Base-by-base conservation (phyloP, 2,888 invertebrate genomes). In the Mellilla xanthometata region DNA sequence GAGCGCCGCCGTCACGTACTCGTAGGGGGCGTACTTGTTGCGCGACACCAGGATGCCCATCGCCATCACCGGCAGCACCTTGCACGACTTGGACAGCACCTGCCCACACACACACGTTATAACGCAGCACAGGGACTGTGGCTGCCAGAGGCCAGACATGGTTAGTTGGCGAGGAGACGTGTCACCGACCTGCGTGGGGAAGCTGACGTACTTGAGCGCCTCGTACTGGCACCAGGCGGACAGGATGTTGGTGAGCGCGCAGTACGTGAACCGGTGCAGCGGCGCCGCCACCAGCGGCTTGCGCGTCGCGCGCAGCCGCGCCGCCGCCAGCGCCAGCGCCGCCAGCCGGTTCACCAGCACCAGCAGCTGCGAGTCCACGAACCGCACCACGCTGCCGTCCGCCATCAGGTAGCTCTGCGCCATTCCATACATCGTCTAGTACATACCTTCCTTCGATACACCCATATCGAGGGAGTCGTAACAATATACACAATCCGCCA, bases 191-290 rank as follows among this genome's bases (percentile, higher is more conserved):
- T 99, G 99, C 33, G 98, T 97, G 1, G 99, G 99, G 79, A 99
- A 99, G 72, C 96, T 98, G 67, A 99, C 97, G 81, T 95, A 99
- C 81, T 99, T 99, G 31, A 99, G 91, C 12, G 99, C 99, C 86
- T 99, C 99, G 77, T 99, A 99, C 84, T 99, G 99, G 82, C 98
- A 99, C 99, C 99, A 99, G 33, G 98, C 98, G 76, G 98, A 98
- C 92, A 99, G 93, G 55, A 99, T 96, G 81, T 99, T 99, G 9
- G 98, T 97, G 67, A 99, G 94, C 2, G 99, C 97, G 72, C 98
- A 97, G 89, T 95, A 99, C 0, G 96, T 95, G 84, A 98, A 99
- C 86, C 97, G 96, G 83, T 97, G 98, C 7, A 98, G 90, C 0
- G 99, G 99, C 39, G 96, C 95, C 12, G 93, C 92, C 66, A 96